phyloP scores from a whole-genome alignment of 2,113 vertebrate genomes.

The Dicaeum eximium region DNA sequence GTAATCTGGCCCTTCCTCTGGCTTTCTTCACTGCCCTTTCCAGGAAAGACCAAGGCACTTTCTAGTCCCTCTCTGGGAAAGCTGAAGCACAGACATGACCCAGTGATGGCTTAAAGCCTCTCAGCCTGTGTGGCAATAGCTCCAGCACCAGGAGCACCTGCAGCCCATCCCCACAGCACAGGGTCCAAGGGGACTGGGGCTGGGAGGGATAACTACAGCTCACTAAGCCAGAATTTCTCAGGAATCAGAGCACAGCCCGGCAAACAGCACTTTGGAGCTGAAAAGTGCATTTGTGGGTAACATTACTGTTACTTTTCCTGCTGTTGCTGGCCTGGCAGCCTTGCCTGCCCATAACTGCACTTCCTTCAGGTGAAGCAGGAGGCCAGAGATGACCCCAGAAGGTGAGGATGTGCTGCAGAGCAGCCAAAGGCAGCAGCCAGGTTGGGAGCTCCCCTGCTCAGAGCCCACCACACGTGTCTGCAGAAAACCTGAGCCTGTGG shows the following conservation, averaged over 20 bases:
- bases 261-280: not conserved
- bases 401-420: not conserved
- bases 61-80: not conserved
- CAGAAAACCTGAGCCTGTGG: not conserved
- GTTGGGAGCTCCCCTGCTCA: rapidly evolving
- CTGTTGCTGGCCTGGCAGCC: not conserved
- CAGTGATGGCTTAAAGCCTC: not conserved
- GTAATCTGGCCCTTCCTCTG: not conserved
- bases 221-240: not conserved
- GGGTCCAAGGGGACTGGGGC: rapidly evolving
- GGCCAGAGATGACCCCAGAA: not conserved
- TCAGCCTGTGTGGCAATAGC: not conserved
- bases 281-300: not conserved
- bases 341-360: not conserved
- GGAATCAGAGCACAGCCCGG: not conserved
- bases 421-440: not conserved
- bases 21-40: not conserved
- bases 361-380: not conserved
- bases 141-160: not conserved
- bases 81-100: not conserved
- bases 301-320: not conserved
- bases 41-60: not conserved
- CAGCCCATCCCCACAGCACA: rapidly evolving
- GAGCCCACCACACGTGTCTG: rapidly evolving
- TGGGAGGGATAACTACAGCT: not conserved